phyloP scores from a whole-genome alignment of 2,797 vertebrate species.

The Moxostoma hubbsi region DNA sequence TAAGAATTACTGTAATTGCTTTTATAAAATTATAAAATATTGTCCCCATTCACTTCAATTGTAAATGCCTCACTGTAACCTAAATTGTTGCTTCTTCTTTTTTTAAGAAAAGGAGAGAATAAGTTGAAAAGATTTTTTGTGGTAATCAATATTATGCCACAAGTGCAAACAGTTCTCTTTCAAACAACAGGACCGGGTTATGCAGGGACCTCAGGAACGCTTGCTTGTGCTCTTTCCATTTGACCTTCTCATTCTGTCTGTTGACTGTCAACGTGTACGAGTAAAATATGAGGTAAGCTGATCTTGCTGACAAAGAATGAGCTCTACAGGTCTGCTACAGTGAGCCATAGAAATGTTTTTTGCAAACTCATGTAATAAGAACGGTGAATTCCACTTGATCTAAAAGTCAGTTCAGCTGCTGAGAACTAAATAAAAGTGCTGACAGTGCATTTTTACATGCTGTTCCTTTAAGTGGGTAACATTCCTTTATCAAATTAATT shows the following conservation, averaged over 20 bases:
- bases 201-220: constrained; percentile 78
- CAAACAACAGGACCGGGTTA: constrained; percentile 35
- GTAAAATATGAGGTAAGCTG: constrained; percentile 80
- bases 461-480: background rate
- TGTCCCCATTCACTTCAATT: no score
- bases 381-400: background rate
- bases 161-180: background rate
- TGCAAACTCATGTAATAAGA: background rate
- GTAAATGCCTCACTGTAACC: no score
- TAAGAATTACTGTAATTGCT: no score
- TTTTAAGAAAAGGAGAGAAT: no score
- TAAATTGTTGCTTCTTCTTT: no score
- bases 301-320: constrained; percentile 30
- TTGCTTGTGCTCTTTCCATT: constrained; percentile 83
- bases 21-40: no score
- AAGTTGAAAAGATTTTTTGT: no score
- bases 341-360: background rate
- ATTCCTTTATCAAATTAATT: background rate
- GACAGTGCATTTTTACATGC: constrained; percentile 4
- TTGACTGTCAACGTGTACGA: constrained; percentile 73
- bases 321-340: background rate
- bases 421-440: background rate
- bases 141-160: no score
- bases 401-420: background rate
- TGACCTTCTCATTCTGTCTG: constrained; percentile 82